phyloP scores from a whole-genome alignment of 2,113 vertebrate genomes.

The Regulus satrapa region DNA sequence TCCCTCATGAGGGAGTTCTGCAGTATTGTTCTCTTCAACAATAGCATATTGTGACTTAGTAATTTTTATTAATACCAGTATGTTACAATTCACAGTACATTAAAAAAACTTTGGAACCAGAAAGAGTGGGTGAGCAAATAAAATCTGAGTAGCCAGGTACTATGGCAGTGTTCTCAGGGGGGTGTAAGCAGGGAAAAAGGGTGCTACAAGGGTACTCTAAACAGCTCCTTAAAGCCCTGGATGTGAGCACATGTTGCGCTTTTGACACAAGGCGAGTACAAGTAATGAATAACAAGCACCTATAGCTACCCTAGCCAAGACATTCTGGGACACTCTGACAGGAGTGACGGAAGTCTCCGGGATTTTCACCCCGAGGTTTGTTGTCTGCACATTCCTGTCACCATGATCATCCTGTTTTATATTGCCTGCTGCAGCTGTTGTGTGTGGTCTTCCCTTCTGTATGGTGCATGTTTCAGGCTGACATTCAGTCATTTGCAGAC shows the following conservation, averaged over 20 bases:
- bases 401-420: background rate
- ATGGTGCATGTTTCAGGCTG: background rate
- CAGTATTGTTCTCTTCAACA: background rate
- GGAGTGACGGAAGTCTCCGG: background rate
- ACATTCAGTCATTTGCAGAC: background rate
- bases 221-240: background rate
- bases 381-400: background rate
- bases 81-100: background rate
- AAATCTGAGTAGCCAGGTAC: background rate
- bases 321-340: background rate
- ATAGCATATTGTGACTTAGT: background rate
- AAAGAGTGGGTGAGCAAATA: background rate
- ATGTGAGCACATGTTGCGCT: background rate
- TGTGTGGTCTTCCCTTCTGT: background rate
- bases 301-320: accelerated
- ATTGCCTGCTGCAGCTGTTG: background rate
- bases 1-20: background rate
- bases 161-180: background rate
- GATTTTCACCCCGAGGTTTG: background rate
- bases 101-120: background rate
- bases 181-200: background rate
- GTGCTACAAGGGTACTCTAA: background rate
- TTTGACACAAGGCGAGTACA: background rate
- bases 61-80: background rate
- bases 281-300: background rate